Evolutionary conservation across 2,797 vertebrate species (phyloP), one percentile per base, ranked within the genome.

Genomic region (Emys orbicularis): DNA sequence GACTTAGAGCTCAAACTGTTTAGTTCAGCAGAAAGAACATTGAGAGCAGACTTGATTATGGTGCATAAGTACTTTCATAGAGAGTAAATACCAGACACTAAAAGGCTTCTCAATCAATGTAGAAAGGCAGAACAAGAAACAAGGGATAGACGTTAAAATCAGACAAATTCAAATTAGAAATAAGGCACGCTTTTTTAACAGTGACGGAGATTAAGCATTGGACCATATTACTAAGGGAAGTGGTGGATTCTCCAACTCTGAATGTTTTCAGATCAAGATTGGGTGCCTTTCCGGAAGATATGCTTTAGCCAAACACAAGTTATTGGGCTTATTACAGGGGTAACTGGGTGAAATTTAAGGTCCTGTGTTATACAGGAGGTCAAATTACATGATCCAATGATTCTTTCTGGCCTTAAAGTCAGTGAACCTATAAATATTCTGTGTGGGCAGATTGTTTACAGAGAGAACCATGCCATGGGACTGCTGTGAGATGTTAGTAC

Each of bases 11-110:
- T 25, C 31, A 59, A 5, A 18, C 25, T 34, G 18, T 54, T 54
- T 54, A 23, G 34, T 10, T 79, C 13, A 74, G 41, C 41, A 57
- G 34, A 15, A 76, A 47, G 23, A 47, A 44, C 4, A 56, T 53
- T n/a, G 47, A 81, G 80, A 91, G 21, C 10, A 81, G 34, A 77
- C 5, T 1, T 37, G 8, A 16, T 34, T 34, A 31, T 37, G 41
- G 21, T 44, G 13, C 21, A 23, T 5, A 0, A 0, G 19, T 77
- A 23, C 25, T 7, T n/a, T 79, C 54, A 31, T 1, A 0, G 12
- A 19, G 12, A 82, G 29, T 12, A 54, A 84, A 3, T 37, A 54
- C 5, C 1, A 0, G 18, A 3, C 3, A 0, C 52, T 56, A 74
- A 29, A 59, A 0, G 0, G 9, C 25, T 59, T 23, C 79, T 92